These are phyloP conservation scores for Catostylus mosaicus DNA, from an alignment of 30 jellyfish, hydroid and myxozoan species.

Conservation along the genomic window DNA sequence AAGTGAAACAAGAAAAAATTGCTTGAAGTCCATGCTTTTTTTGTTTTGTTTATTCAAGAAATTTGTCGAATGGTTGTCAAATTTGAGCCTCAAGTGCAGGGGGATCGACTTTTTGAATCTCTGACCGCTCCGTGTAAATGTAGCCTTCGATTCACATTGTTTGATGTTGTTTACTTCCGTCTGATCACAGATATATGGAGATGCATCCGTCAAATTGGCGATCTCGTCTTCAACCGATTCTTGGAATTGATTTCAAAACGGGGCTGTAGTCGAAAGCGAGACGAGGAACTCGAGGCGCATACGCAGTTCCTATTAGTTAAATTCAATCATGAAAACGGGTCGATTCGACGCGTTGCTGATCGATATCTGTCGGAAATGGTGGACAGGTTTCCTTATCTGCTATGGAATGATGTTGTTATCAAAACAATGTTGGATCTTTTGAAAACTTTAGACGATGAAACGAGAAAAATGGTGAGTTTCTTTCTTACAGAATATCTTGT, in stretches of 20 bases:
- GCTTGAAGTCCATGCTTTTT: too few relatives aligned
- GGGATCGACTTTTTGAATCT: too few relatives aligned
- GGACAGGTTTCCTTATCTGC: conserved; percentile 92
- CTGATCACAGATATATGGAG: conserved; percentile 79
- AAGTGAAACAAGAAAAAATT: too few relatives aligned
- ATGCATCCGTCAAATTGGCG: conserved; percentile 85
- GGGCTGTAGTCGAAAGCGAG: conserved; percentile 73
- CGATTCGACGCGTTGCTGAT: conserved; percentile 92
- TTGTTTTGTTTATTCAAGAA: too few relatives aligned
- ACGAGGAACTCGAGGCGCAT: conserved; percentile 85
- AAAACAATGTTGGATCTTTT: conserved; percentile 95
- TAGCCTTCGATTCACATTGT: too few relatives aligned
- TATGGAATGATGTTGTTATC: conserved; percentile 90
- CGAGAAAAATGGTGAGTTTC: conserved; percentile 65
- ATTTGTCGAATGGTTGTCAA: too few relatives aligned
- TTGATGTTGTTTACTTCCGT: neutral
- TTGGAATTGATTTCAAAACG: conserved; percentile 58
- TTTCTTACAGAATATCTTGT: neutral
- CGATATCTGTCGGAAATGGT: conserved; percentile 85
- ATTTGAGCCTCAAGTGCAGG: too few relatives aligned
- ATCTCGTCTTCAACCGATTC: conserved; percentile 68
- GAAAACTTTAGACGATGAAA: conserved; percentile 50
- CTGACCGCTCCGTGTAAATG: too few relatives aligned
- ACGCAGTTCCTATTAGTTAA: conserved; percentile 81
- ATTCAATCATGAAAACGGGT: conserved; percentile 85